Evolutionary conservation across 1,140 invertebrate genomes (phyloP), one percentile per base, ranked within the genome.

Genomic region (Cylas formicarius): DNA sequence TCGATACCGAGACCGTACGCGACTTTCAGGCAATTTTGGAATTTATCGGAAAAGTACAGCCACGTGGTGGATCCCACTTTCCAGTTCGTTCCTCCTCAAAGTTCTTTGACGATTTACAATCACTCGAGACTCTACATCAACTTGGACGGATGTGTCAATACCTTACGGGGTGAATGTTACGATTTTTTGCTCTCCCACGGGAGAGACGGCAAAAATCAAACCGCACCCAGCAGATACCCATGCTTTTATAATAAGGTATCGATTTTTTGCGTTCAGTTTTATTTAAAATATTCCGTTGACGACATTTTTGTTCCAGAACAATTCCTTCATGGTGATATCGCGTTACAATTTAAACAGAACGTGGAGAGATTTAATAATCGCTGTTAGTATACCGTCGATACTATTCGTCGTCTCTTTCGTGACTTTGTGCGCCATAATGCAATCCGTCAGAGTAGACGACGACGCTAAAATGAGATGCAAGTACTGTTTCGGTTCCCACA

Each of bases 391-490:
- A 43, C 89, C 88, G 1, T 82, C 84, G 34, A 75, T 82, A 9
- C 66, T 92, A 16, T 86, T 90, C 60, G 75, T 89, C n/a, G 74
- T 90, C 20, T 90, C 87, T 38, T 90, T 90, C 61, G 67, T 86
- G 46, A 84, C 84, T 23, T 70, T 92, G 38, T 74, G 92, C 62
- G 70, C 90, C 43, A 90, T 90, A 67, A 86, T 90, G 73, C 78
- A 75, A 47, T 84, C 83, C n/a, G 83, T 90, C n/a, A 83, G 82
- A 49, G 86, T 90, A 16, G 86, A 86, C 34, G 86, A 90, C 57
- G 86, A 90, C 59, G 83, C 86, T 8, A 89, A 84, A 66, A 90
- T 90, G 84, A 72, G 86, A 31, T 89, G 89, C 69, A 88, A 87
- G 61, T 79, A 79, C 26, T 82, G 80, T 50, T 71, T 72, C 10